Conservation (phyloP, 2,113 vertebrate species). For the Tauraco erythrolophus region DNA sequence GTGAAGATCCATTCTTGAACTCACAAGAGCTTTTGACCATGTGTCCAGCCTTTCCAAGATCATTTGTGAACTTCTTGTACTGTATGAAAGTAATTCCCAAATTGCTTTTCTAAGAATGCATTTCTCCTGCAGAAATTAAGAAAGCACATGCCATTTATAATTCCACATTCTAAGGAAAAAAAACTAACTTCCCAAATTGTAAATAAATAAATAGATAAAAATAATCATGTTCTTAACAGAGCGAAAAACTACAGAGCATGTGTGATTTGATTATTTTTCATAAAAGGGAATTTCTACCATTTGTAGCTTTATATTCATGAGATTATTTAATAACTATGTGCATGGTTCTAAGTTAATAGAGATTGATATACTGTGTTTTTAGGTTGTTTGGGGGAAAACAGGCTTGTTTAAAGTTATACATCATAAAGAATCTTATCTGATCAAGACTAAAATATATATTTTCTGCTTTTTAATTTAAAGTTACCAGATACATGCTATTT, state of each 20-base stretch:
- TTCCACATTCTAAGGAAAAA: neutral
- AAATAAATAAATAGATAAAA: neutral
- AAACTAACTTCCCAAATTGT: rapidly evolving
- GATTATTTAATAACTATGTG: neutral
- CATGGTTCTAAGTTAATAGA: neutral
- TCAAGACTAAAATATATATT: neutral
- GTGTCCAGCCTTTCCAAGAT: neutral
- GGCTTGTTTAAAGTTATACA: rapidly evolving
- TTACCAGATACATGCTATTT: neutral
- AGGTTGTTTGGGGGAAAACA: neutral
- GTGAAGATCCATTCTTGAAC: neutral
- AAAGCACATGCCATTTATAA: neutral
- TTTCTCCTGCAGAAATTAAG: neutral
- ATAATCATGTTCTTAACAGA: neutral
- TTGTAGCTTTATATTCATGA: neutral
- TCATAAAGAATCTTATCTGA: neutral
- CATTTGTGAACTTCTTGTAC: neutral
- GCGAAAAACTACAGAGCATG: neutral
- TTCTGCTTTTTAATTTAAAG: neutral
- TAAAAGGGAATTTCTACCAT: neutral
- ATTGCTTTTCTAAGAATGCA: neutral
- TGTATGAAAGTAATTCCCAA: neutral
- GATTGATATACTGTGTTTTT: neutral
- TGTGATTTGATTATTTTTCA: neutral
- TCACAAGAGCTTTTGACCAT: neutral